Percentiles rank a stretch among this genome's conserved stretches.
phyloP scores from a whole-genome alignment of 1,140 invertebrate genomes.

The Wiebesia pumilae region DNA sequence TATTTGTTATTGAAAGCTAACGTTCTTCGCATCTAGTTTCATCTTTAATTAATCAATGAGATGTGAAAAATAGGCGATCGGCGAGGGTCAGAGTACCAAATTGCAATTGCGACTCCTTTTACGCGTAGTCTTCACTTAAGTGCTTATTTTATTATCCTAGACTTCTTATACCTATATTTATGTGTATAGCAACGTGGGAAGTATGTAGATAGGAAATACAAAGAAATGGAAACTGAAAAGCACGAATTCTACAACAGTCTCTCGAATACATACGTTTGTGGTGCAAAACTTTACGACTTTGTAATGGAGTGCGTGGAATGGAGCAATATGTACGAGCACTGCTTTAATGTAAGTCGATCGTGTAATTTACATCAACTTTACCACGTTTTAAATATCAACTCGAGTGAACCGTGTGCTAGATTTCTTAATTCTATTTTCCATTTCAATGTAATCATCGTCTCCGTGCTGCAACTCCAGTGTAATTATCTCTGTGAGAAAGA shows the following conservation, averaged over 20 bases:
- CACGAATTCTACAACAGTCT: neutral
- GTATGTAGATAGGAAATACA: no score
- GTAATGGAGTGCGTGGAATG: neutral
- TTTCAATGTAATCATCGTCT: neutral
- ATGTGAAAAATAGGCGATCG: no score
- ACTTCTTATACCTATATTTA: neutral
- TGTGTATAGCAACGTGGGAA: no score
- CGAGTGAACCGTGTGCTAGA: neutral
- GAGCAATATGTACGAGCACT: neutral
- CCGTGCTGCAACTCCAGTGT: neutral
- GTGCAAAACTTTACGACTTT: neutral
- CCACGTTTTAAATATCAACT: constrained; percentile 36
- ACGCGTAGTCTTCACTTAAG: neutral
- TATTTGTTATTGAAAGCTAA: no score
- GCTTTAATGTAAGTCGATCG: constrained; percentile 32
- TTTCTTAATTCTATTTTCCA: constrained; percentile 31
- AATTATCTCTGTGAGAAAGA: neutral
- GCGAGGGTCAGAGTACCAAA: no score
- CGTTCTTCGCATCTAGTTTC: no score
- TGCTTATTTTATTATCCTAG: neutral
- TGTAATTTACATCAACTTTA: constrained; percentile 7
- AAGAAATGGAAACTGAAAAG: neutral
- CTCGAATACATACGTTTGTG: neutral
- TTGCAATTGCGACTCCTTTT: no score
- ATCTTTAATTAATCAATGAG: no score